A percentile compares a stretch with the other conserved stretches of the same genome.
These are phyloP conservation scores for Phaethon lepturus DNA, from an alignment of 2,113 vertebrate genomes.

Conservation along the genomic window DNA sequence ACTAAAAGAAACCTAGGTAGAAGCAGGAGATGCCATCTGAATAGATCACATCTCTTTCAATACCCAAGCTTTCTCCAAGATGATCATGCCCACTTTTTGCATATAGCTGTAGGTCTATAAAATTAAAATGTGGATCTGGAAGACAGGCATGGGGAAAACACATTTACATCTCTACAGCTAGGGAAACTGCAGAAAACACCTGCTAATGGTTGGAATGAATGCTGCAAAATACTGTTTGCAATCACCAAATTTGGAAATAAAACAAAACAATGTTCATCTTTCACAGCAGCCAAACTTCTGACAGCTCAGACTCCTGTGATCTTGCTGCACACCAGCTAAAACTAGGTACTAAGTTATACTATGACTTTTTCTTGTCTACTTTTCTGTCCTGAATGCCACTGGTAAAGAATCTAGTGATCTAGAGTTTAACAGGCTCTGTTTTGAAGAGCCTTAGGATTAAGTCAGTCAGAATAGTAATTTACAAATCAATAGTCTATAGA, in stretches of 20 bases:
- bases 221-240: neutral
- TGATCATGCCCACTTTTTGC: neutral
- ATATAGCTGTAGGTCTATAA: neutral
- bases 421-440: neutral
- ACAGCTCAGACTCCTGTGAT: constrained; percentile 75
- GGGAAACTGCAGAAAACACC: neutral
- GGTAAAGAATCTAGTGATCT: neutral
- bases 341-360: constrained; percentile 62
- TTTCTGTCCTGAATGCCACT: neutral
- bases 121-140: neutral
- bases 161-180: neutral
- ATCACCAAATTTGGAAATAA: neutral
- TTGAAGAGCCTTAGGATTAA: neutral
- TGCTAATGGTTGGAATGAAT: neutral
- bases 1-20: neutral
- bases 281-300: constrained; percentile 73
- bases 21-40: neutral
- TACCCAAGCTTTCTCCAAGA: neutral
- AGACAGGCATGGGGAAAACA: neutral
- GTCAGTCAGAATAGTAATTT: neutral
- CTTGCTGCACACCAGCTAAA: constrained; percentile 45
- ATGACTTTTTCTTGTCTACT: neutral
- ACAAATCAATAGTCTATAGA: neutral
- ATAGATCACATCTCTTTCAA: neutral
- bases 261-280: neutral